Evolutionary conservation across 2,113 vertebrate genomes (phyloP).

Genomic region (Festucalex cinctus): DNA sequence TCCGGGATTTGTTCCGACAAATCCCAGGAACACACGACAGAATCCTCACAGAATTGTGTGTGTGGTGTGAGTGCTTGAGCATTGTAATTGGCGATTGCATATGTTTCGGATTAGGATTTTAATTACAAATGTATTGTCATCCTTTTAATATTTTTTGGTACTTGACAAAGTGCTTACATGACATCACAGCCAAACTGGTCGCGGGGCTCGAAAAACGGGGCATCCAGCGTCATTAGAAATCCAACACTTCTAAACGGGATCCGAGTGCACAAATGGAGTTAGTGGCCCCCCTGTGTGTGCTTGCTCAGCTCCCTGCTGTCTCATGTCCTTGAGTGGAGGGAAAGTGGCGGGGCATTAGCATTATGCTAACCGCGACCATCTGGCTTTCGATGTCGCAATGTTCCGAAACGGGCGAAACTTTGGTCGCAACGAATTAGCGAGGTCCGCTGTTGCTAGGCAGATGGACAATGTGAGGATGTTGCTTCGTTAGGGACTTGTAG

Average conservation of each 20-base stretch:
- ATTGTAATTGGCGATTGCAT: not conserved
- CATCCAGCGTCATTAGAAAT: not conserved
- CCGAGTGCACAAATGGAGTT: not conserved
- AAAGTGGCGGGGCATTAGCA: not conserved
- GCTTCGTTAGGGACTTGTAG: too few species aligned
- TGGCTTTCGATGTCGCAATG: not conserved
- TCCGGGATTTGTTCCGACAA: not conserved
- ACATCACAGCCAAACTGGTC: not conserved
- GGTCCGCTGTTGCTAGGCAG: not conserved
- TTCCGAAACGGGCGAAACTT: not conserved
- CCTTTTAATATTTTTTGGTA: not conserved
- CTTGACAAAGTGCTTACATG: not conserved
- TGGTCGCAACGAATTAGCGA: not conserved
- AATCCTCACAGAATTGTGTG: not conserved
- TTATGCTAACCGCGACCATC: not conserved
- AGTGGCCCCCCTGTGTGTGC: not conserved
- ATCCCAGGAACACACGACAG: not conserved
- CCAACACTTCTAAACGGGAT: not conserved
- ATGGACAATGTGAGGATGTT: not conserved
- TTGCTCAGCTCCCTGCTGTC: not conserved
- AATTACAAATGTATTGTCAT: not conserved
- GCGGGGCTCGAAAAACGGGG: not conserved
- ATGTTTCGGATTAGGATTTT: not conserved
- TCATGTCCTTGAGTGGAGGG: not conserved
- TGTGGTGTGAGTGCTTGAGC: not conserved